phyloP scores from a whole-genome alignment of 1,140 invertebrate genomes.

The Micrasema minimum region DNA sequence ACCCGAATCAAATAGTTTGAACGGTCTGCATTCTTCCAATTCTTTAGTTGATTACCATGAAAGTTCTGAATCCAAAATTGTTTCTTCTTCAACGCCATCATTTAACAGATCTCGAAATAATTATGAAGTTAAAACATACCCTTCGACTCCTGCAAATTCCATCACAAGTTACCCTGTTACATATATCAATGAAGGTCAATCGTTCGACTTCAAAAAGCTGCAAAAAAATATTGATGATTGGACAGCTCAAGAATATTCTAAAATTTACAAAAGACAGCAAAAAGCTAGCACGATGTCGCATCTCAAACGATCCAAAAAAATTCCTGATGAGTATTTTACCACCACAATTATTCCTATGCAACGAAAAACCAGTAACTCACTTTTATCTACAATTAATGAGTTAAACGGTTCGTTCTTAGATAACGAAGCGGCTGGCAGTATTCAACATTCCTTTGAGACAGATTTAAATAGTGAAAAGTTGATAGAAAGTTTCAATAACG shows the following conservation, averaged over 20 bases:
- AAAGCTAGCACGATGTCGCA: conserved; percentile 68
- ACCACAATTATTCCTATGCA: conserved; percentile 70
- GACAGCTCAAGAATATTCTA: conserved; percentile 81
- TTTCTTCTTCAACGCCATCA: conserved; percentile 44
- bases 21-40: conserved; percentile 41
- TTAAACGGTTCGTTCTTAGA: conserved; percentile 64
- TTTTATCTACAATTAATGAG: conserved; percentile 52
- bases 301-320: conserved; percentile 75
- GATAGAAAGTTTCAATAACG: conserved; percentile 50
- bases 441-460: conserved; percentile 61
- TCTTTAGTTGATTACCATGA: conserved; percentile 48
- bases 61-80: conserved; percentile 52
- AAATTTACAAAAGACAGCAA: conserved; percentile 62
- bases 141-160: background rate
- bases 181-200: conserved; percentile 58
- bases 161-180: conserved; percentile 27
- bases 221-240: conserved; percentile 87
- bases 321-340: conserved; percentile 81
- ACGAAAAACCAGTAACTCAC: conserved; percentile 43
- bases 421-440: conserved; percentile 69
- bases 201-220: conserved; percentile 76
- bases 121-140: background rate
- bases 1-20: conserved; percentile 53
- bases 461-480: conserved; percentile 57
- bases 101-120: conserved; percentile 26